Percentiles rank a stretch among this genome's conserved stretches.
Evolutionary conservation across 2,888 invertebrate species (phyloP).

Genomic region (Pandemis cinnamomeana): DNA sequence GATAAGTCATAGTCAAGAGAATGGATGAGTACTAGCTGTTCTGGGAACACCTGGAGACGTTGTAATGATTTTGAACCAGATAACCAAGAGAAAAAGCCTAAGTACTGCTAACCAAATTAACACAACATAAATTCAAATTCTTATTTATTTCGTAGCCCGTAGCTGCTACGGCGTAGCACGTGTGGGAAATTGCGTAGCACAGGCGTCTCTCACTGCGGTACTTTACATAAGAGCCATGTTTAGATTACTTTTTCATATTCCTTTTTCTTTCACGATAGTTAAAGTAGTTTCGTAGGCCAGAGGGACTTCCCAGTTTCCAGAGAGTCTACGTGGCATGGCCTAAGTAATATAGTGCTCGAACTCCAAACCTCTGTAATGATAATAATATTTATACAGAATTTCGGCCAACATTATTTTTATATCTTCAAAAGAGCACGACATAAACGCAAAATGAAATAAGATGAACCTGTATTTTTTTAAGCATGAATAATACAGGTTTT

Average conservation of each 20-base stretch:
- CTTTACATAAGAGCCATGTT: slow-evolving; percentile 19
- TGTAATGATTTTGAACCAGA: not conserved
- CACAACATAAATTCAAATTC: slow-evolving; percentile 4
- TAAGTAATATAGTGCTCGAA: not conserved
- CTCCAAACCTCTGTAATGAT: too few species aligned
- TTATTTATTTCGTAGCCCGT: slow-evolving; percentile 12
- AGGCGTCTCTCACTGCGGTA: slow-evolving; percentile 9
- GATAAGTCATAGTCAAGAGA: not conserved
- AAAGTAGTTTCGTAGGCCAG: not conserved
- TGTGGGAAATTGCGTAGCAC: slow-evolving; percentile 13
- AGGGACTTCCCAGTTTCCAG: slow-evolving; percentile 1
- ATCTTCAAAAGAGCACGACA: too few species aligned
- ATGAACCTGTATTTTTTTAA: too few species aligned
- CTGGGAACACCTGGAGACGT: not conserved
- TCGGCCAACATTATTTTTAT: too few species aligned
- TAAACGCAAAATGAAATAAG: too few species aligned
- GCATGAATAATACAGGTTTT: too few species aligned
- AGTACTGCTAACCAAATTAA: not conserved
- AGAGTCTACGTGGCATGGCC: not conserved
- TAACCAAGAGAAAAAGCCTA: too few species aligned
- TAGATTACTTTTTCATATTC: slow-evolving; percentile 12
- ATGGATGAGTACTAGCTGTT: not conserved
- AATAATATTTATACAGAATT: too few species aligned
- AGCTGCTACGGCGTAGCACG: slow-evolving; percentile 8
- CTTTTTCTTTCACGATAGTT: slow-evolving; percentile 6